Conservation (phyloP, 2,113 vertebrate species). For the Hyla sarda region DNA sequence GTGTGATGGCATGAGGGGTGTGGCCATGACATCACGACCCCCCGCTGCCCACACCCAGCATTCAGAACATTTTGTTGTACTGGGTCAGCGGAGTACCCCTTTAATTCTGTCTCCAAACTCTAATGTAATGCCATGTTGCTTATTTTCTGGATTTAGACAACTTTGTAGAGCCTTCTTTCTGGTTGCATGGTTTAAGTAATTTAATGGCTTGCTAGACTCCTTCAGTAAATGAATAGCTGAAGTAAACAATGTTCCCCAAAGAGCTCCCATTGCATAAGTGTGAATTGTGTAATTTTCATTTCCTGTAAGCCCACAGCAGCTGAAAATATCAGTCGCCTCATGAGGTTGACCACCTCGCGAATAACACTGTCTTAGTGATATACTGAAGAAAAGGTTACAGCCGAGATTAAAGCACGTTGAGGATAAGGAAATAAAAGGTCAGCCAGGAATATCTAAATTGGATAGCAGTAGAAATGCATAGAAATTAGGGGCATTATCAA, state of each 20-base stretch:
- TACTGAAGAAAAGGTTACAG: constrained; percentile 54
- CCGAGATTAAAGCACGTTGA: constrained; percentile 52
- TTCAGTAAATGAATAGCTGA: constrained; percentile 23
- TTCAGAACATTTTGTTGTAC: too few species aligned
- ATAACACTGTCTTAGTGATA: constrained; percentile 41
- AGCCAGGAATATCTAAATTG: constrained; percentile 35
- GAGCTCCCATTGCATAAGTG: constrained; percentile 32
- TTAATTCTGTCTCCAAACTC: neutral
- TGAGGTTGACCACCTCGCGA: constrained; percentile 37
- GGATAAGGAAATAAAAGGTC: constrained; percentile 26
- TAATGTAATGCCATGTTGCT: neutral
- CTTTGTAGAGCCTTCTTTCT: neutral
- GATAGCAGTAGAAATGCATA: constrained; percentile 35
- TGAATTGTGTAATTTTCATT: constrained; percentile 45
- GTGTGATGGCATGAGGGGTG: too few species aligned
- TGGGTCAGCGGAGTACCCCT: too few species aligned
- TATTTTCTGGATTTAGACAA: neutral
- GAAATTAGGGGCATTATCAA: constrained; percentile 33
- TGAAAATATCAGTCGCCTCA: constrained; percentile 39
- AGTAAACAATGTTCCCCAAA: constrained; percentile 23
- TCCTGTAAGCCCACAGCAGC: constrained; percentile 35
- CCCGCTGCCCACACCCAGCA: too few species aligned
- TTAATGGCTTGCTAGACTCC: neutral
- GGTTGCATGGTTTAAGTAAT: neutral
- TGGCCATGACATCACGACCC: too few species aligned